phyloP scores from a whole-genome alignment of 2,797 vertebrate genomes.

The Apodemus agrarius region DNA sequence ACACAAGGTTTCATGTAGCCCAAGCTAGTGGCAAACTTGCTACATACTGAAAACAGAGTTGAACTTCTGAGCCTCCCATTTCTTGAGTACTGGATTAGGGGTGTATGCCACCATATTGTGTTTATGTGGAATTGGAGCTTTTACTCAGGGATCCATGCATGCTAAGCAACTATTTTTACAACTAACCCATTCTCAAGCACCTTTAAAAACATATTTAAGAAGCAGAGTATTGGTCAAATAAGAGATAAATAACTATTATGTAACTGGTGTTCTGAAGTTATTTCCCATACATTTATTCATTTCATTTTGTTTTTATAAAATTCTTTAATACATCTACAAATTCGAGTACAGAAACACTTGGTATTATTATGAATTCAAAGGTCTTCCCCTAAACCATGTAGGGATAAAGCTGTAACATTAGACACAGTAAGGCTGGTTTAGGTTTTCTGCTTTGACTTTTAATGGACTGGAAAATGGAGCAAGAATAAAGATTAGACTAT shows the following conservation, averaged over 20 bases:
- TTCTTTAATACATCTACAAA: background rate
- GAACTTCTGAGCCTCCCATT: background rate
- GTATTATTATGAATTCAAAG: background rate
- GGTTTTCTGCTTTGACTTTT: background rate
- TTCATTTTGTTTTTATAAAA: background rate
- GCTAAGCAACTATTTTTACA: background rate
- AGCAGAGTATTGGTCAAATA: constrained; percentile 1
- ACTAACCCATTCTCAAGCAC: background rate
- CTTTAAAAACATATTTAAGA: background rate
- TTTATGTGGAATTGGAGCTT: background rate
- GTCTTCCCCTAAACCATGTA: background rate
- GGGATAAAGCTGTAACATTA: background rate
- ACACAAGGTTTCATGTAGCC: background rate
- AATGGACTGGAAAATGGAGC: background rate
- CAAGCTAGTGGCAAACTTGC: background rate
- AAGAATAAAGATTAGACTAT: background rate
- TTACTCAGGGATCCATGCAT: background rate
- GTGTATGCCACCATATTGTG: background rate
- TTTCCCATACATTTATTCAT: background rate
- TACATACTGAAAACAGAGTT: background rate
- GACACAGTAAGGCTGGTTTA: background rate
- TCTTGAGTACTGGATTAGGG: background rate
- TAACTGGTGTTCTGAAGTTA: constrained; percentile 1
- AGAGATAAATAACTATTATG: background rate
- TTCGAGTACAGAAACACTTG: background rate